Base-by-base conservation (phyloP, 2,113 vertebrate genomes). In the Hemicordylus capensis region DNA sequence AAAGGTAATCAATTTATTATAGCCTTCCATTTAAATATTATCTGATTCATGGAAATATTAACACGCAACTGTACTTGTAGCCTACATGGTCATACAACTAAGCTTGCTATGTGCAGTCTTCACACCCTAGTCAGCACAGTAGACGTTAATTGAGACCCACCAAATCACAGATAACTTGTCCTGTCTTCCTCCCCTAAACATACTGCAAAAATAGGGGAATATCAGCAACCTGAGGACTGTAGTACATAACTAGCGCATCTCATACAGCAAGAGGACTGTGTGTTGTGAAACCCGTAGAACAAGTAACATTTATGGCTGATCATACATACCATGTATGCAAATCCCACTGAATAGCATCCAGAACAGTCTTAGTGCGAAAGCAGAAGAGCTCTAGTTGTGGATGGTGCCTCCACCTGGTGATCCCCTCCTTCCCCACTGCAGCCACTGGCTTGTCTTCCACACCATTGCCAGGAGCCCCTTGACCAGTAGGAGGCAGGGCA, bases 31-130 rank as follows among this genome's bases (percentile, higher is more conserved):
- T 0, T 76, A 4, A 0, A 0, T 7, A 44, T 26, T n/a, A 63
- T 6, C 4, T 77, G 44, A n/a, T 26, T 84, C 66, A 42, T 34
- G 64, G 82, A 85, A 86, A 84, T 37, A 4, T 59, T 42, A 72
- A 58, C 24, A 54, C 20, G 69, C 34, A 37, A 69, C 22, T 51
- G 15, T 48, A 67, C 39, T 81, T 67, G n/a, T 81, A 54, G 54
- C 4, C 51, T 31, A 42, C 14, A 39, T 59, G 24, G 75, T 19
- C 56, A 34, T 37, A 48, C 48, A 34, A 7, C 12, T 51, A 1
- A 44, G 1, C 7, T 59, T 0, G n/a, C 44, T 67, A 80, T 3
- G n/a, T 58, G 12, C 11, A 59, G 14, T 28, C 17, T 51, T 63
- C 20, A 63, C 11, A 28, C 26, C 4, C 14, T 61, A 26, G 14